Evolutionary conservation across 2,113 vertebrate species (phyloP), one percentile per base, ranked within the genome.

Genomic region (Mohoua ochrocephala): DNA sequence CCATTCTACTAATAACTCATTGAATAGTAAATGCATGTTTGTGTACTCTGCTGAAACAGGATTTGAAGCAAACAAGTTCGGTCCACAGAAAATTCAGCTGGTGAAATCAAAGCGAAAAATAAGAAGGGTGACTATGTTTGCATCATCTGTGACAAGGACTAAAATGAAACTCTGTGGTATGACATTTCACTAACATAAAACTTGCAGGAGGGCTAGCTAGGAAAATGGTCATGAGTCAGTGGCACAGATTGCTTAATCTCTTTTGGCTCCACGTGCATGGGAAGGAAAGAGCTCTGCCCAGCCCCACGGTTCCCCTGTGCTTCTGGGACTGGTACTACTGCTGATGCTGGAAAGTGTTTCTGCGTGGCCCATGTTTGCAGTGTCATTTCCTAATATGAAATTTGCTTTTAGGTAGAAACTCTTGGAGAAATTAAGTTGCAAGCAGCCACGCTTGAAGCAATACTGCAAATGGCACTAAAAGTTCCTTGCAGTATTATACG

Each of bases 371-470:
- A 0, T 18, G 19, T 69, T 57, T 69, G 45, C 45, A 24, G 18
- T 39, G 41, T 65, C 67, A 41, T 67, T 83, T 85, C 42, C 78
- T 67, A 73, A 83, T 7, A 41, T 0, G 2, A 21, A 60, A 79
- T 87, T 76, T 82, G 41, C 31, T 95, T 91, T 75, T 42, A 84
- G 49, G 75, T 50, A 77, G 67, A 73, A 89, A 53, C 11, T 2
- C 1, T 7, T 70, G 50, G 53, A 85, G 54, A 83, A 93, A 90
- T 83, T 87, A 91, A 80, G 67, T n/a, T 74, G 79, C 0, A 5
- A 90, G 71, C 59, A 88, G 45, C 42, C 71, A 90, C 73, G 50
- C 85, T 94, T 86, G 67, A 94, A 93, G 67, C 39, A 76, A 61
- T 53, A 27, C 30, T 57, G 33, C 26, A 85, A 96, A 80, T 37